phyloP scores from a whole-genome alignment of 2,888 invertebrate genomes.

The Epistrophe eligans region DNA sequence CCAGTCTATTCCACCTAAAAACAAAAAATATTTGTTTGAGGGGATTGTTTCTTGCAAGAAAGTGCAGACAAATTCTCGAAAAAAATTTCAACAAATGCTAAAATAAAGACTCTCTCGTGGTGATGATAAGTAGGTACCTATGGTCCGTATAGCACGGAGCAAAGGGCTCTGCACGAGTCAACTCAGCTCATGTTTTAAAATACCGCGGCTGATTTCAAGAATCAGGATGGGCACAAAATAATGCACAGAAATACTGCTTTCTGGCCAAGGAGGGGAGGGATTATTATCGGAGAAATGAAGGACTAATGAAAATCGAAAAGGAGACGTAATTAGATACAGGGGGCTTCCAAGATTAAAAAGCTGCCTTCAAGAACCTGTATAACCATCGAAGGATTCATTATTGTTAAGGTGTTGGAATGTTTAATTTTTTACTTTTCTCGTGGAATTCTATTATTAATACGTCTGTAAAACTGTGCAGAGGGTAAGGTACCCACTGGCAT shows the following conservation, averaged over 20 bases:
- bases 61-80: no score
- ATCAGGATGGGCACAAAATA: background rate
- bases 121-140: no score
- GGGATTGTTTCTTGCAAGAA: no score
- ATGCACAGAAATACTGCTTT: background rate
- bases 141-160: background rate
- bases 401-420: constrained; percentile 49
- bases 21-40: no score
- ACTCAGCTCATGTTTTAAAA: background rate
- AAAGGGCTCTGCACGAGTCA: background rate
- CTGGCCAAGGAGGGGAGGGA: background rate
- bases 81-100: no score
- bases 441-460: constrained; percentile 37
- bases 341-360: constrained; percentile 30
- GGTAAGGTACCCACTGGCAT: background rate
- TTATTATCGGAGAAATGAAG: constrained; percentile 4
- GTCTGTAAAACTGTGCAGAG: constrained; percentile 24
- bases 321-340: background rate
- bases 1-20: no score
- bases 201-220: background rate
- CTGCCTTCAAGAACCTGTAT: constrained; percentile 25
- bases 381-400: constrained; percentile 31
- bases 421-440: constrained; percentile 26
- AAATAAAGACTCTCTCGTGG: no score
- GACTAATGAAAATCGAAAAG: background rate